Evolutionary conservation across 1,140 invertebrate species (phyloP).

Genomic region (Heliconius himera): DNA sequence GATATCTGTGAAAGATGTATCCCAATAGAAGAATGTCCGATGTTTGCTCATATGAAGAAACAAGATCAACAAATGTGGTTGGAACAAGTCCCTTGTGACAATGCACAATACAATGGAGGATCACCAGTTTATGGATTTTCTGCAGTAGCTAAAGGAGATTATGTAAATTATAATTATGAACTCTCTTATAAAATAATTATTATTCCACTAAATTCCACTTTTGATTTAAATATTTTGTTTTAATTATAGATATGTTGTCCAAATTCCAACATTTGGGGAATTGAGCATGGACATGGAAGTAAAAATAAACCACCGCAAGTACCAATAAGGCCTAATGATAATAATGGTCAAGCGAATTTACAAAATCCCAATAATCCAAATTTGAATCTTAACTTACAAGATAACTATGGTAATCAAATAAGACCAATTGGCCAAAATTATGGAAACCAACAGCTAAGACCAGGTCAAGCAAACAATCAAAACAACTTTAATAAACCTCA

Average conservation of each 20-base stretch:
- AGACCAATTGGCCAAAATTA: conserved; percentile 20
- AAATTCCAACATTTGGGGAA: conserved; percentile 35
- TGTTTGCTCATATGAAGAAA: conserved; percentile 43
- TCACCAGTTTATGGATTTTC: conserved; percentile 40
- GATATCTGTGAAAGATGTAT: conserved; percentile 44
- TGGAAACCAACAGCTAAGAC: conserved; percentile 21
- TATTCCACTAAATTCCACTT: neutral
- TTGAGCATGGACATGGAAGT: neutral
- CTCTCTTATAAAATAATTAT: conserved; percentile 3
- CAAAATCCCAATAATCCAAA: conserved; percentile 21
- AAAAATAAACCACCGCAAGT: neutral
- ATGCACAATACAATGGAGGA: conserved; percentile 22
- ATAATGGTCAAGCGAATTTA: neutral
- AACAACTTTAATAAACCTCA: neutral
- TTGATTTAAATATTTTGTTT: conserved; percentile 5
- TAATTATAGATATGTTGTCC: conserved; percentile 48
- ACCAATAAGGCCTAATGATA: conserved; percentile 24
- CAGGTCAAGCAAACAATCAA: neutral
- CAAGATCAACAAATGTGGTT: conserved; percentile 52
- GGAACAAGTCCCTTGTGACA: conserved; percentile 47
- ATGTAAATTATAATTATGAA: conserved; percentile 41
- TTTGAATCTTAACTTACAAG: neutral
- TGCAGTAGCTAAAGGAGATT: conserved; percentile 50
- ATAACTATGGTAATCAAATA: conserved; percentile 9
- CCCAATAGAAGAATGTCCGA: conserved; percentile 46